These are phyloP conservation scores for Sinocyclocheilus maitianheensis DNA, from an alignment of 2,113 vertebrate species.

Conservation along the genomic window DNA sequence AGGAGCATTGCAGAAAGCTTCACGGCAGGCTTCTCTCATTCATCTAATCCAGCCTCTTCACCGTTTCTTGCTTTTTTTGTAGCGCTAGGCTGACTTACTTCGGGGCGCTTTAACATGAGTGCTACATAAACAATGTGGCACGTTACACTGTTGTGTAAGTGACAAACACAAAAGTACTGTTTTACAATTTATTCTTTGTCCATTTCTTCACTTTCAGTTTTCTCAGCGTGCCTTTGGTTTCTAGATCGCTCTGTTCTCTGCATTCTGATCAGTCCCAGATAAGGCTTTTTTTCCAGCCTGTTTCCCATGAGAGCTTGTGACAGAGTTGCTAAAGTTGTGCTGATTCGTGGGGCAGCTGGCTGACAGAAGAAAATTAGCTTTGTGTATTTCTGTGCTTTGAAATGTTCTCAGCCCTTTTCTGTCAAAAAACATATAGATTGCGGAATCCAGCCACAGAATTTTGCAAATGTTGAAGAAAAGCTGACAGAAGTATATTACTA, in stretches of 20 bases:
- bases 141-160: neutral
- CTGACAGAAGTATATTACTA: too few species aligned
- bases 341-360: conserved; percentile 20
- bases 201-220: neutral
- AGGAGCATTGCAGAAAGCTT: conserved; percentile 44
- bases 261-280: conserved; percentile 14
- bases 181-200: neutral
- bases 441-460: too few species aligned
- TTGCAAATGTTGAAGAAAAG: too few species aligned
- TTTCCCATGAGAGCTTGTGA: conserved; percentile 25
- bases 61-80: neutral
- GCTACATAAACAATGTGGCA: neutral
- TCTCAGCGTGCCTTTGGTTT: neutral
- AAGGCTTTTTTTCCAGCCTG: conserved; percentile 1
- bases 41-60: conserved; percentile 17
- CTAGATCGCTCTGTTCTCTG: neutral
- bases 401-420: neutral
- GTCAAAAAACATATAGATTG: too few species aligned
- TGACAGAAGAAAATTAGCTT: neutral
- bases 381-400: neutral
- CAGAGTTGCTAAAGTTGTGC: conserved; percentile 30
- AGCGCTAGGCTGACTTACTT: neutral
- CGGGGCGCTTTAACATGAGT: neutral
- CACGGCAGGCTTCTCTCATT: conserved; percentile 30
- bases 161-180: neutral